Base-by-base conservation (phyloP, 2,113 vertebrate species). In the Trogon melanurus region DNA sequence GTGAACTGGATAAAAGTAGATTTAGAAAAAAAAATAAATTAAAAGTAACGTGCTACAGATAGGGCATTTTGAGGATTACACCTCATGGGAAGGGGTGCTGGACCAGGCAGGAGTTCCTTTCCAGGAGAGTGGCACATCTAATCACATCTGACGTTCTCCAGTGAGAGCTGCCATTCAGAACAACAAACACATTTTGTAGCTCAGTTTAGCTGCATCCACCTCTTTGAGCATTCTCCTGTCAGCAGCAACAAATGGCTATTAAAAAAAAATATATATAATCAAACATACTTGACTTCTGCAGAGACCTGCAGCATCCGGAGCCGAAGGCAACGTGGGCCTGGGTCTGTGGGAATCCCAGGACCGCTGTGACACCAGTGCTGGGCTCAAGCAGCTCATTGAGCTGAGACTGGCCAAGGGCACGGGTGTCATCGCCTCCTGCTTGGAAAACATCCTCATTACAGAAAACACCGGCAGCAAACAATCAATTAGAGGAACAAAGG, bases 401-500 rank as follows among this genome's bases (percentile, higher is more conserved):
- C 45, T 65, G 87, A 61, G 79, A 48, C 16, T 25, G n/a, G 67
- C 60, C 79, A 82, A 88, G 75, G 90, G 51, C 74, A 82, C 0
- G 0, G 48, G 41, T 36, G 23, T 85, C 88, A 41, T 3, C 48
- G 67, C 29, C 38, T 90, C 44, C 51, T 56, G 82, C 67, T 80
- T 75, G 78, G 82, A 75, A 66, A 85, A 85, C 30, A 87, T 53
- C 78, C 84, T 72, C 61, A 12, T 69, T 72, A 69, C 11, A 34
- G 61, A 81, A 93, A 66, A 80, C 30, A n/a, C 10, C 0, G 0
- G 34, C 26, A 94, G 90, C 60, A 93, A 96, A 78, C 51, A 62
- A 79, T 92, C 92, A 88, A 79, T 86, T 80, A 86, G 34, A 67
- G n/a, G 72, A 86, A 78, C 60, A 94, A 93, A 90, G 73, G 27